A percentile compares a stretch with the other conserved stretches of the same genome.
Conservation (phyloP, 2,797 vertebrate species). For the Halcyon leucocephala region DNA sequence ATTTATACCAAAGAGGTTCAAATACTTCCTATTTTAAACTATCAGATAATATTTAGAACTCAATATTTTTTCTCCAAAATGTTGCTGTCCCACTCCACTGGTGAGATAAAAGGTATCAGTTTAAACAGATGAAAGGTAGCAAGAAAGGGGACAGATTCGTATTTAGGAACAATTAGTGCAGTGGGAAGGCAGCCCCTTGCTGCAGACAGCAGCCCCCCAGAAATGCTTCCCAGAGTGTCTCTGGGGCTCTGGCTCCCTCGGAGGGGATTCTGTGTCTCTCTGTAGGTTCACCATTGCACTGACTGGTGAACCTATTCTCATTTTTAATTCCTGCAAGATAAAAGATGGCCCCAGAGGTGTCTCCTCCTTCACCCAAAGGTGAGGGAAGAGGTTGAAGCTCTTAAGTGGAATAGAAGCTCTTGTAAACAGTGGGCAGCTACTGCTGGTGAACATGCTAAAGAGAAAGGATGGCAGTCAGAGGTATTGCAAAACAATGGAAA, state of each 20-base stretch:
- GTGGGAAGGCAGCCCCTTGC: neutral
- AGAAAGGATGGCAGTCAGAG: neutral
- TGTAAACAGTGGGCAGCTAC: neutral
- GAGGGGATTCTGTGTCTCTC: neutral
- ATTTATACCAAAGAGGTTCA: neutral
- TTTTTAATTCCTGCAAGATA: neutral
- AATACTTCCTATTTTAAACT: neutral
- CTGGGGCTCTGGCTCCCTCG: neutral
- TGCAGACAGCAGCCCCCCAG: fast-evolving
- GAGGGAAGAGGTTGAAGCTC: neutral
- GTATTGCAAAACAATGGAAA: neutral
- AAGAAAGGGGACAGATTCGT: neutral
- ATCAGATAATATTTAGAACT: neutral
- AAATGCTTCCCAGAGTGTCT: fast-evolving
- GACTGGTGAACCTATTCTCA: neutral
- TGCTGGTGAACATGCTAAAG: neutral
- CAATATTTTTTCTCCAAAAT: neutral
- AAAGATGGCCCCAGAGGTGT: neutral
- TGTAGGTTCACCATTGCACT: neutral
- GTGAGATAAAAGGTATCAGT: neutral
- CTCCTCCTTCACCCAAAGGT: neutral
- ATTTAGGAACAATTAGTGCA: fast-evolving
- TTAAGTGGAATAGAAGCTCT: neutral
- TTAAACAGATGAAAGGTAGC: neutral
- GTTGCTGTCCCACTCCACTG: neutral